Conservation (phyloP, 2,888 invertebrate genomes). For the Drosophila rubida region DNA sequence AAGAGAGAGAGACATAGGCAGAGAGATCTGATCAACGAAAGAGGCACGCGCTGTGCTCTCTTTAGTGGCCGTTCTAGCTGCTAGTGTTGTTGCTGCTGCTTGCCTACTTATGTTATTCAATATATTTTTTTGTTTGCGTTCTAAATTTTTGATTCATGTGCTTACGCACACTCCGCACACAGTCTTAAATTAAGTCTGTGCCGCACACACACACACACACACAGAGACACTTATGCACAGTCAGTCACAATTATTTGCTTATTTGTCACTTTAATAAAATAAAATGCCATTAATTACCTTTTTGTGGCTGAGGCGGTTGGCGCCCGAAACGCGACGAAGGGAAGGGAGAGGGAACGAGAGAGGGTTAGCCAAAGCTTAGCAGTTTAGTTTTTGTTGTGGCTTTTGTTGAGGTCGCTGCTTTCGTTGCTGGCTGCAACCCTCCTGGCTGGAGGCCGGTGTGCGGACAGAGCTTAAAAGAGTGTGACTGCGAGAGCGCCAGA, state of each 20-base stretch:
- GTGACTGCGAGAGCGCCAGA: conserved; percentile 3
- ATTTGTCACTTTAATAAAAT: conserved; percentile 72
- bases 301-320: conserved; percentile 24
- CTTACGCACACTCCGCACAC: conserved; percentile 42
- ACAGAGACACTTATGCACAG: conserved; percentile 3
- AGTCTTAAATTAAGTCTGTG: not conserved
- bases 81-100: conserved; percentile 13
- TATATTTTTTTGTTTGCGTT: conserved; percentile 67
- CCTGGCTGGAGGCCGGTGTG: conserved; percentile 31
- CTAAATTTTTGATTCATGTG: conserved; percentile 67
- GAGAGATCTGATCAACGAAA: conserved; percentile 8
- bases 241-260: conserved; percentile 45
- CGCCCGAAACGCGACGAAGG: not conserved
- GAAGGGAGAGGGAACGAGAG: conserved; percentile 10
- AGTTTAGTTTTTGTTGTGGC: conserved; percentile 32
- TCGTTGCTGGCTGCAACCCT: conserved; percentile 43
- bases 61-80: conserved; percentile 1
- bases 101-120: conserved; percentile 49
- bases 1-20: conserved; percentile 2
- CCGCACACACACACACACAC: conserved; percentile 11
- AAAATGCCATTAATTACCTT: conserved; percentile 72
- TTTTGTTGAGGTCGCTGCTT: conserved; percentile 14
- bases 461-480: conserved; percentile 20
- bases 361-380: conserved; percentile 44
- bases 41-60: not conserved